These are phyloP conservation scores for Cotesia typhae DNA, from an alignment of 1,140 invertebrate genomes.

Conservation along the genomic window DNA sequence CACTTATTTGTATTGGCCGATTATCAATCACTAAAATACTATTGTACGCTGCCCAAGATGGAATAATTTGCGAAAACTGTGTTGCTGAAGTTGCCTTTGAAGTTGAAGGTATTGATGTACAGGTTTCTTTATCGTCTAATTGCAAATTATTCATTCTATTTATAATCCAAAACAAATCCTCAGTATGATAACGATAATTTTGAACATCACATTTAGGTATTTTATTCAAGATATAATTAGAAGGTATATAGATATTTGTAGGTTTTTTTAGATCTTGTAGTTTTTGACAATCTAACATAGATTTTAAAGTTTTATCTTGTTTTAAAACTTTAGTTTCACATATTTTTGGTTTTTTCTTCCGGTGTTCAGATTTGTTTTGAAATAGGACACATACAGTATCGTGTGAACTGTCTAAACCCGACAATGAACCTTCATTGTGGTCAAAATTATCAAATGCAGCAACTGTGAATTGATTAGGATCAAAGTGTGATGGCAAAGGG, in stretches of 20 bases:
- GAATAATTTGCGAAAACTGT: background rate
- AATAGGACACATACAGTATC: slow-evolving; percentile 17
- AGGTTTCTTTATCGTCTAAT: background rate
- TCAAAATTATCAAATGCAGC: slow-evolving; percentile 28
- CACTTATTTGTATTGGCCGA: slow-evolving; percentile 16
- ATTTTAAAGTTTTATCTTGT: background rate
- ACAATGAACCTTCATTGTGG: slow-evolving; percentile 22
- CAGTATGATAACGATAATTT: background rate
- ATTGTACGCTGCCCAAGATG: slow-evolving; percentile 11
- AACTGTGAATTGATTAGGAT: slow-evolving; percentile 24
- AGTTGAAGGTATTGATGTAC: background rate
- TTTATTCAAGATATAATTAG: background rate
- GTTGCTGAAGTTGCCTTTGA: background rate
- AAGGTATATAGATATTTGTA: background rate
- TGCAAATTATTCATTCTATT: background rate
- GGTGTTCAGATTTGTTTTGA: slow-evolving; percentile 9
- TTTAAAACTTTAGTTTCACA: slow-evolving; percentile 7
- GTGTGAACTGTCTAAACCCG: slow-evolving; percentile 20
- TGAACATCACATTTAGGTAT: background rate
- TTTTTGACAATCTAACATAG: slow-evolving; percentile 16
- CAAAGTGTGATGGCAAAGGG: slow-evolving; percentile 33
- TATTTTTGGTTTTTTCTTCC: slow-evolving; percentile 2
- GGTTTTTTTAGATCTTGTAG: slow-evolving; percentile 2
- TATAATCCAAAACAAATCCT: background rate
- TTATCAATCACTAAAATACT: slow-evolving; percentile 9